Base-by-base conservation (phyloP, 2,113 vertebrate genomes). In the Aldabrachelys gigantea region DNA sequence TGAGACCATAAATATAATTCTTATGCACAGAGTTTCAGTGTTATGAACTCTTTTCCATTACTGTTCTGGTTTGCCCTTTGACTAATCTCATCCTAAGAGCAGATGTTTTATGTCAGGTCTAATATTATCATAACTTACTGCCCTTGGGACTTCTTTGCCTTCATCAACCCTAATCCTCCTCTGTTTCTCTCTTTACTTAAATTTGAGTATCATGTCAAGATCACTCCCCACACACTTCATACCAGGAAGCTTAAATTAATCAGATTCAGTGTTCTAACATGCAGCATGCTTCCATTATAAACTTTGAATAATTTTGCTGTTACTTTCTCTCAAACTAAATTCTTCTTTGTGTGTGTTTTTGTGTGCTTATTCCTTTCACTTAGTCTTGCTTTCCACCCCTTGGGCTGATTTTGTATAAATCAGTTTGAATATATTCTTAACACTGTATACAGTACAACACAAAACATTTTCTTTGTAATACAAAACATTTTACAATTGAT, bases 111-210 rank as follows among this genome's bases (percentile, higher is more conserved):
- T 38, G 82, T 84, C 93, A 91, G 85, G 38, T 1, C 14, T 53
- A 10, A 79, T 89, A 82, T 85, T 83, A 75, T 94, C 31, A 4
- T 79, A 85, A 49, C 5, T 52, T 78, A 5, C 2, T 49, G 12
- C 47, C 86, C 38, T 90, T 11, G 14, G 88, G 82, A 87, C 21
- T 78, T 83, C 12, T 56, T 47, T 89, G 65, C 59, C 35, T 91
- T 95, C 29, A 65, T 19, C 29, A 94, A 11, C 44, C 94, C 10
- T 72, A 92, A 78, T 82, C 31, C 56, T 84, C 10, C 62, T 85
- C 38, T 52, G 78, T 3, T 41, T 75, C 52, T 79, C 79, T 87
- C 1, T 92, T 41, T 54, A 50, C n/a, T 91, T 75, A 83, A 35
- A 25, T 79, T 69, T 4, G 72, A 56, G 62, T 56, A 91, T 88